Conservation (phyloP, 2,797 vertebrate species). For the Rhabdophis nuchalis region DNA sequence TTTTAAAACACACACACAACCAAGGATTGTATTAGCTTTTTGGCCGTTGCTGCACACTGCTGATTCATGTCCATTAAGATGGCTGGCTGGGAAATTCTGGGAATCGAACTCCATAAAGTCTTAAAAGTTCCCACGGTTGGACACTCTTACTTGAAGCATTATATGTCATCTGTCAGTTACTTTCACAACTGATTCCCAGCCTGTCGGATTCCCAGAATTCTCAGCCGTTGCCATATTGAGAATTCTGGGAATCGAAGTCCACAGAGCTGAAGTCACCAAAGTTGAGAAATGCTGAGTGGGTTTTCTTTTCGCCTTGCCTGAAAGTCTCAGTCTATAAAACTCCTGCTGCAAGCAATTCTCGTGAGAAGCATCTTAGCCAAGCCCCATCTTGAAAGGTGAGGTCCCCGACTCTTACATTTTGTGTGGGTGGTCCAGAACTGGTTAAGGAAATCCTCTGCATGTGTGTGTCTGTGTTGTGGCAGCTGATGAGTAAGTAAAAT, state of each 20-base stretch:
- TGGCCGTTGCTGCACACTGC: too few species aligned
- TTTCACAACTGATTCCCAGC: neutral
- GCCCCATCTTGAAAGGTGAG: neutral
- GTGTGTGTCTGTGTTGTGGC: neutral
- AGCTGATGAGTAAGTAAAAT: neutral
- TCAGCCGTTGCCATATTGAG: neutral
- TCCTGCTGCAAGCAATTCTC: neutral
- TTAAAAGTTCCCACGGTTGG: neutral
- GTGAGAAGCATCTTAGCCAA: neutral
- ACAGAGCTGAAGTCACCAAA: neutral
- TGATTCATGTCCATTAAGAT: too few species aligned
- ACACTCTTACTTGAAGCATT: neutral
- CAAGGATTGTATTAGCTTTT: too few species aligned
- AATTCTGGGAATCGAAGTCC: neutral
- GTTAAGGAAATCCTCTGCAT: neutral
- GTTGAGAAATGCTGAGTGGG: neutral
- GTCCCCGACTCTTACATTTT: neutral
- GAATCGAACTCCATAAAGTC: neutral
- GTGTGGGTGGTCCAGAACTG: neutral
- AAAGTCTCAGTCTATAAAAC: neutral
- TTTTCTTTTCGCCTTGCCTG: neutral
- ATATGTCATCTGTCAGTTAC: neutral
- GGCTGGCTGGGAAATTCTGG: neutral
- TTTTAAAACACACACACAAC: too few species aligned
- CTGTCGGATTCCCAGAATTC: neutral